Conservation (phyloP, 2,888 invertebrate species). For the Ctena decussata region DNA sequence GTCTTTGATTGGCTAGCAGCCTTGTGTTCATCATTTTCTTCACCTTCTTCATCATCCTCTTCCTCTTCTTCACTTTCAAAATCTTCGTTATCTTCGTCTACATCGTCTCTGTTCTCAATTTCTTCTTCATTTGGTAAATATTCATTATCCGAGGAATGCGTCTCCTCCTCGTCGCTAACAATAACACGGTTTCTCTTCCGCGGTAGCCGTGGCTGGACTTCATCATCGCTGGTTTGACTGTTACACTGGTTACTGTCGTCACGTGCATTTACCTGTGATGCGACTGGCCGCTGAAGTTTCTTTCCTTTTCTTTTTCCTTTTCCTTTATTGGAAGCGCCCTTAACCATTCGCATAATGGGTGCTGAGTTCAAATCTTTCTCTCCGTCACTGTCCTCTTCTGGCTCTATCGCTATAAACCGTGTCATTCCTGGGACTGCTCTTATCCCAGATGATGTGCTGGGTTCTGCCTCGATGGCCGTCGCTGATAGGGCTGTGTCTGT, state of each 20-base stretch:
- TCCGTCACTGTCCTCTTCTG: background rate
- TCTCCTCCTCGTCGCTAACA: background rate
- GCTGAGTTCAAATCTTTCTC: background rate
- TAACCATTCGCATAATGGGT: background rate
- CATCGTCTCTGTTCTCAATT: background rate
- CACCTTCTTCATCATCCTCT: background rate
- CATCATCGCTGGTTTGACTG: background rate
- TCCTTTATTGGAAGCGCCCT: background rate
- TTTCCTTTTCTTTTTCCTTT: background rate
- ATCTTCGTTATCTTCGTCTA: background rate
- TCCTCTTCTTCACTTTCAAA: background rate
- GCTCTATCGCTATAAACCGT: background rate
- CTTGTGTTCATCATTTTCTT: background rate
- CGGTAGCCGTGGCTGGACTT: background rate
- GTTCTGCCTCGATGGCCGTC: background rate
- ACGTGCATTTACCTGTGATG: background rate
- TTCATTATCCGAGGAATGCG: background rate
- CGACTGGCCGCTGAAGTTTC: background rate
- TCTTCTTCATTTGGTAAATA: background rate
- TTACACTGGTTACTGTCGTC: background rate
- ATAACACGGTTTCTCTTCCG: background rate
- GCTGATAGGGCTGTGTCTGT: background rate
- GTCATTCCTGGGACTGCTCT: background rate
- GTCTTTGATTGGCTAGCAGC: background rate
- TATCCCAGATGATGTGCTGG: background rate